Evolutionary conservation across 2,797 vertebrate genomes (phyloP), one percentile per base, ranked within the genome.

Genomic region (Tapirus indicus): DNA sequence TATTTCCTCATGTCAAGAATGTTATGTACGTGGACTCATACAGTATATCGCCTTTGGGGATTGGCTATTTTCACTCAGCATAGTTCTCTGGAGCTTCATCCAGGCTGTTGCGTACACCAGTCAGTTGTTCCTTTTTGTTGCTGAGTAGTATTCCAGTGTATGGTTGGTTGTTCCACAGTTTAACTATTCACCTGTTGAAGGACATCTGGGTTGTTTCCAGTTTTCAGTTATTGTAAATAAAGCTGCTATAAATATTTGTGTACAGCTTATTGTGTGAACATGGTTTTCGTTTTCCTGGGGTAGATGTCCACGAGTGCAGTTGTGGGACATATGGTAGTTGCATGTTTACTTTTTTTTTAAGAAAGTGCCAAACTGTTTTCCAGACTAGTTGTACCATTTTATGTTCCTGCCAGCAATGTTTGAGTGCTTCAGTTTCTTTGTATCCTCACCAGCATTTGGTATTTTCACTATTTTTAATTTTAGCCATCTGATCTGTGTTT

Each of bases 1-100:
- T 60, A 41, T 72, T 92, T 92, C 21, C 41, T 66, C 58, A 56
- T 80, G 75, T 92, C 44, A 90, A 69, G 68, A 85, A 49, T 85
- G 44, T 80, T 92, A 68, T 14, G 8, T 78, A 84, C 77, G 25
- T 74, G 72, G 12, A 84, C 84, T 91, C 77, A 93, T 47, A 32
- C 3, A 58, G 52, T 21, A 54, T 62, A 13, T 62, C 68, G 58
- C 49, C 35, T 93, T 93, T 32, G 49, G 47, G 62, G 62, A 60
- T 13, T 95, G 32, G 6, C 35, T 64, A 85, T 94, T 47, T 47
- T 86, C 49, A 86, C 44, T 60, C 21, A 75, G 20, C 21, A 44
- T 10, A 74, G 14, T 90, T 74, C 49, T 88, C 12, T 74, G 38
- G 21, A 47, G 11, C 49, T 72, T 49, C 7, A 74, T 79, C 23